Base-by-base conservation (phyloP, 1,140 invertebrate species). In the Hesperophylax magnus region DNA sequence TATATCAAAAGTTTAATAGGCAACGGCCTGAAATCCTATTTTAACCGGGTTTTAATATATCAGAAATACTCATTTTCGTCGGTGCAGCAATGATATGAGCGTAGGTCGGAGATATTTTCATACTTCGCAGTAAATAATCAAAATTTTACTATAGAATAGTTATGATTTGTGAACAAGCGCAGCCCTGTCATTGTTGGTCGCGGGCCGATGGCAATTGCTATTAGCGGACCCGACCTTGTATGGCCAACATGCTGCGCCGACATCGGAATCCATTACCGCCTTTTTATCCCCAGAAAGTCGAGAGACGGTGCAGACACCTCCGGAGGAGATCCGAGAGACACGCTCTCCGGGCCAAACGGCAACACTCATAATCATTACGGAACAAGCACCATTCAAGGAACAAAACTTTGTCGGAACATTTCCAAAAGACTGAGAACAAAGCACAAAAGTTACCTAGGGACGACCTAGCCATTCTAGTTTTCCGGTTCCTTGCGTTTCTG, bases 401-500 rank as follows among this genome's bases (percentile, higher is more conserved):
- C 24, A 67, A 47, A 47, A 75, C 58, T 63, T 75, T 74, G 79
- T 80, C 79, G 65, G 74, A 47, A 78, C 47, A 31, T 63, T 60
- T 80, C 24, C n/a, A n/a, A 74, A 79, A 79, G 77, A 79, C 27
- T 69, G 53, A 63, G 80, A 79, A 79, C 65, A 22, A 67, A 67
- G 76, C 61, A 56, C 75, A 47, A 63, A 67, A 78, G 52, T 67
- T 52, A n/a, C 63, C 39, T 47, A 14, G 39, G 39, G 9, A 47
- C 39, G 3, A 34, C 34, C 34, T 52, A 71, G 39, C 75, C n/a
- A 82, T 80, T 80, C 77, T 79, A 80, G 82, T 81, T 83, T 83
- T 83, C 79, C 82, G 76, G 79, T 83, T 78, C 79, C 65, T 81
- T 83, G 76, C 47, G 18, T 67, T 58, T 58, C 54, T 53, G 71